Percentiles rank a stretch among this genome's conserved stretches.
phyloP scores from a whole-genome alignment of 2,888 invertebrate species.

The Ctenicera cuprea region DNA sequence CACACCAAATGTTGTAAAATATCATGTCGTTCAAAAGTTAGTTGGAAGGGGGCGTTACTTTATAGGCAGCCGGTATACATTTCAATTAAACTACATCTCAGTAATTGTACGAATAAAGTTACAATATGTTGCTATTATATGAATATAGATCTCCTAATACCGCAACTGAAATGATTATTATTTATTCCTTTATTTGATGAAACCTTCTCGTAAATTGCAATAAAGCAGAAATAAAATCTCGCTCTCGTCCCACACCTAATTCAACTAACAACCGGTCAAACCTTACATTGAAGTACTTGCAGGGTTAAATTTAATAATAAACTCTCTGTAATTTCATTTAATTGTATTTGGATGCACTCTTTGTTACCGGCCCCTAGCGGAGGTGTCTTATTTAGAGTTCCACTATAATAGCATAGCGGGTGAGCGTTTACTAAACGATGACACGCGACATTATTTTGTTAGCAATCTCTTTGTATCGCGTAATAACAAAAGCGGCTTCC shows the following conservation, averaged over 20 bases:
- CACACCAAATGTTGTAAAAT: no score
- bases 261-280: background rate
- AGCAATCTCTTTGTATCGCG: constrained; percentile 40
- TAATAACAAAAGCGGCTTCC: constrained; percentile 39
- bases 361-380: constrained; percentile 39
- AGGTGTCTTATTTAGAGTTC: constrained; percentile 44
- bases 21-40: no score
- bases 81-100: no score
- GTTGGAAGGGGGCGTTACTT: no score
- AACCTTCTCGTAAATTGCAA: no score
- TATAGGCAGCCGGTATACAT: no score
- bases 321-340: constrained; percentile 43
- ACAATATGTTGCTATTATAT: no score
- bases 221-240: no score
- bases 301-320: constrained; percentile 46
- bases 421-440: constrained; percentile 46
- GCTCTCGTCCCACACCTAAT: background rate
- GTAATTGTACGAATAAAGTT: no score
- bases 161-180: no score
- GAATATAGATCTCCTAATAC: no score
- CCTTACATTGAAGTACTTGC: constrained; percentile 2
- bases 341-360: constrained; percentile 47
- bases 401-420: constrained; percentile 46
- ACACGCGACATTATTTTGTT: constrained; percentile 51
- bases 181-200: no score